These are phyloP conservation scores for Epinotia bilunana DNA, from an alignment of 2,888 invertebrate species.

Conservation along the genomic window DNA sequence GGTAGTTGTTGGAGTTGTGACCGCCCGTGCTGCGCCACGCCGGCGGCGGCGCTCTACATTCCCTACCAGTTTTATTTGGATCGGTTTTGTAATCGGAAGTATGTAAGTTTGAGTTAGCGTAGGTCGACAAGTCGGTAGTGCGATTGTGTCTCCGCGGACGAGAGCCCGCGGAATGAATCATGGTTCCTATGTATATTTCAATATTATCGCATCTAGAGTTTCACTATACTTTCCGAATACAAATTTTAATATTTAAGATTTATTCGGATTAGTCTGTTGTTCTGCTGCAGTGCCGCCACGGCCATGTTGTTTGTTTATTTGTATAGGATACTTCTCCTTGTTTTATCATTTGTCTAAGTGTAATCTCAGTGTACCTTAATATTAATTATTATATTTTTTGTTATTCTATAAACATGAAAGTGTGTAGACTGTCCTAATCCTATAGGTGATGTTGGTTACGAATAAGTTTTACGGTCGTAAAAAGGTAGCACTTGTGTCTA, in stretches of 20 bases:
- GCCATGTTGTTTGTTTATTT: conserved; percentile 80
- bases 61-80: conserved; percentile 53
- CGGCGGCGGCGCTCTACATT: conserved; percentile 58
- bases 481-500: conserved; percentile 81
- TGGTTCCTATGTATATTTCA: conserved; percentile 86
- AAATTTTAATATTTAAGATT: conserved; percentile 85
- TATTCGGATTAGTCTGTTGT: conserved; percentile 84
- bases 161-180: conserved; percentile 81
- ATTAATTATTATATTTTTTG: conserved; percentile 66
- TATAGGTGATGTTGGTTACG: conserved; percentile 73
- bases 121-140: conserved; percentile 77
- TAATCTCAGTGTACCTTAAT: conserved; percentile 61
- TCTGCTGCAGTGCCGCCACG: conserved; percentile 80
- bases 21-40: conserved; percentile 46
- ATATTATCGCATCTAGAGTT: conserved; percentile 85
- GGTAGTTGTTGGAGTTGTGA: conserved; percentile 33
- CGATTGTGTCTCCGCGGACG: conserved; percentile 81
- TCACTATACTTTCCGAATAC: conserved; percentile 85
- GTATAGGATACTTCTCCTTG: conserved; percentile 60
- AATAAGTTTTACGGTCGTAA: conserved; percentile 76
- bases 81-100: conserved; percentile 49
- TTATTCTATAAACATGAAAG: conserved; percentile 64
- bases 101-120: conserved; percentile 75
- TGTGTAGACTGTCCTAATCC: conserved; percentile 55
- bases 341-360: conserved; percentile 55